phyloP scores from a whole-genome alignment of 2,113 vertebrate species.

The Condylura cristata region DNA sequence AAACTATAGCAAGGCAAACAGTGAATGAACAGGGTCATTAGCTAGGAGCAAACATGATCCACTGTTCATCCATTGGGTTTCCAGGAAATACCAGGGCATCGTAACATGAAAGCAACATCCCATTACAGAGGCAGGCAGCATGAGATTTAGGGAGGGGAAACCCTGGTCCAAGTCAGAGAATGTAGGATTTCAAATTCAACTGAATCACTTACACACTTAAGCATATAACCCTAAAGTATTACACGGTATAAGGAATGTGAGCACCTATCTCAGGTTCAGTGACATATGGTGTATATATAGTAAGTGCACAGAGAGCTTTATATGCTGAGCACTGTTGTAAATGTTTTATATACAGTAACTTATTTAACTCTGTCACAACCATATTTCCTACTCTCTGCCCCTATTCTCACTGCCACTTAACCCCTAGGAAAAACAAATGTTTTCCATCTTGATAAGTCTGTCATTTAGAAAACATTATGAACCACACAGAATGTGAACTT shows the following conservation, averaged over 20 bases:
- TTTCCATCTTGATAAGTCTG: not conserved
- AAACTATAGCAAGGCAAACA: not conserved
- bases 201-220: not conserved
- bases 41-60: not conserved
- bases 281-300: not conserved
- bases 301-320: not conserved
- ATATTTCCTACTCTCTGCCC: not conserved
- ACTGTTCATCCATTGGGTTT: not conserved
- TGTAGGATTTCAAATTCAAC: no score
- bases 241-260: fast-evolving
- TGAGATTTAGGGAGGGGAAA: not conserved
- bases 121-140: not conserved
- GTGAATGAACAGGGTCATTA: not conserved
- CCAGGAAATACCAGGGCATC: not conserved
- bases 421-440: not conserved
- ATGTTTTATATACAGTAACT: not conserved
- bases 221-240: not conserved
- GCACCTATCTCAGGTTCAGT: not conserved
- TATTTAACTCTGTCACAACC: not conserved
- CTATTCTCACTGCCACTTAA: not conserved
- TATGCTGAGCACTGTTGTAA: not conserved
- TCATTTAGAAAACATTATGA: not conserved
- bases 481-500: not conserved
- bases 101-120: not conserved
- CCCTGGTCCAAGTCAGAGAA: not conserved